Conservation (phyloP, 2,113 vertebrate genomes). For the Spheniscus mendiculus region DNA sequence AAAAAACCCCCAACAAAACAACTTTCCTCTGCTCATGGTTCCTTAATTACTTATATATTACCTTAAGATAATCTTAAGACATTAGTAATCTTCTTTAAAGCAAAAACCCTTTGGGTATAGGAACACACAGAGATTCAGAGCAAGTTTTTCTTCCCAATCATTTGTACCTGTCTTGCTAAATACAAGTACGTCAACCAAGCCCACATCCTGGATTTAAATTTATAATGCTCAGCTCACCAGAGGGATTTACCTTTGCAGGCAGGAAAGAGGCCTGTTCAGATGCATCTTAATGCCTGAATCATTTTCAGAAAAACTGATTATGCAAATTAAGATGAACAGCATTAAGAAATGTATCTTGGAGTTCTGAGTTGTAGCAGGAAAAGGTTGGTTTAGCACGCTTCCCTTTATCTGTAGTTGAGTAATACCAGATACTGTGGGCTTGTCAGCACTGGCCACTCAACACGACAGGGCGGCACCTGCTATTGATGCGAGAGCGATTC, state of each 20-base stretch:
- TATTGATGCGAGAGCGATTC: background rate
- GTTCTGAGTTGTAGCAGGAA: background rate
- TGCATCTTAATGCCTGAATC: constrained; percentile 56
- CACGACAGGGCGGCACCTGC: background rate
- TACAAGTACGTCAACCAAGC: background rate
- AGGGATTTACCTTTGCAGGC: constrained; percentile 60
- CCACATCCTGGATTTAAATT: constrained; percentile 60
- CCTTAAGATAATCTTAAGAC: constrained; percentile 42
- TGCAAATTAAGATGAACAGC: constrained; percentile 43
- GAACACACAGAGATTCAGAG: background rate
- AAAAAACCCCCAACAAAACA: background rate
- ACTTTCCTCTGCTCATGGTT: background rate
- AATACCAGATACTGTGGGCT: background rate
- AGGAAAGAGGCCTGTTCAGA: constrained; percentile 35
- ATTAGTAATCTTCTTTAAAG: constrained; percentile 54
- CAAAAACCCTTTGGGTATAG: constrained; percentile 44
- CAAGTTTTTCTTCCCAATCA: constrained; percentile 24
- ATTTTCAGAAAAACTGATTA: constrained; percentile 63
- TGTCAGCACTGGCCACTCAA: background rate
- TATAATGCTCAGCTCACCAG: constrained; percentile 51
- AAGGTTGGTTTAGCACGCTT: background rate
- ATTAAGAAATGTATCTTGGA: constrained; percentile 10
- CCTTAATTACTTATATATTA: constrained; percentile 42
- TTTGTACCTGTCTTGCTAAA: constrained; percentile 59
- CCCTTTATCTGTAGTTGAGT: background rate